phyloP scores from a whole-genome alignment of 2,113 vertebrate species.

The Cephalopterus ornatus region DNA sequence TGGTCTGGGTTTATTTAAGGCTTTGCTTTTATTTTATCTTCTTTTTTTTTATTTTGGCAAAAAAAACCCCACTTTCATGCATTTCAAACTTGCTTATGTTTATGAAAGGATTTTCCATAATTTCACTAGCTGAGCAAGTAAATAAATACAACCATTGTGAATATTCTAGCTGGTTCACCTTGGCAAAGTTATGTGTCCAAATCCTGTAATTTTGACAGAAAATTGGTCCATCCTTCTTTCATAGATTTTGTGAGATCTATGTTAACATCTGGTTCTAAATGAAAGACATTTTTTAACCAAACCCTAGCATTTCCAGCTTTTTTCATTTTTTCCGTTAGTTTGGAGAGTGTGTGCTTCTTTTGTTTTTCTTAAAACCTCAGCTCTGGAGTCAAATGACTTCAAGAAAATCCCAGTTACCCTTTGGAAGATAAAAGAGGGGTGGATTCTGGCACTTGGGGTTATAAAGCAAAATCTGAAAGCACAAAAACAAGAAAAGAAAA shows the following conservation, averaged over 20 bases:
- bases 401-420: not conserved
- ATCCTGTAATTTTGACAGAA: not conserved
- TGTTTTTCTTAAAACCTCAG: not conserved
- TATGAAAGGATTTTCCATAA: not conserved
- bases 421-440: not conserved
- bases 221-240: not conserved
- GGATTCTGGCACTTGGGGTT: not conserved
- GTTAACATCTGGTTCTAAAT: not conserved
- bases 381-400: not conserved
- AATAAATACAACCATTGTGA: not conserved
- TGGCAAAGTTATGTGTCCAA: not conserved
- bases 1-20: not conserved
- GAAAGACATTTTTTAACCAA: not conserved
- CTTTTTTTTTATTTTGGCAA: not conserved
- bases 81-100: not conserved
- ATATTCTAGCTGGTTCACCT: not conserved
- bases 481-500: not conserved
- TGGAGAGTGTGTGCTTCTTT: not conserved
- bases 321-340: not conserved
- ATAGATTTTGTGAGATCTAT: not conserved
- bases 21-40: not conserved
- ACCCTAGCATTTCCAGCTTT: not conserved
- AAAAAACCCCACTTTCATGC: not conserved
- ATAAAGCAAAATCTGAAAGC: not conserved
- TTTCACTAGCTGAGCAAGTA: not conserved